These are phyloP conservation scores for Leptodactylus fuscus DNA, from an alignment of 2,113 vertebrate genomes.

Conservation along the genomic window DNA sequence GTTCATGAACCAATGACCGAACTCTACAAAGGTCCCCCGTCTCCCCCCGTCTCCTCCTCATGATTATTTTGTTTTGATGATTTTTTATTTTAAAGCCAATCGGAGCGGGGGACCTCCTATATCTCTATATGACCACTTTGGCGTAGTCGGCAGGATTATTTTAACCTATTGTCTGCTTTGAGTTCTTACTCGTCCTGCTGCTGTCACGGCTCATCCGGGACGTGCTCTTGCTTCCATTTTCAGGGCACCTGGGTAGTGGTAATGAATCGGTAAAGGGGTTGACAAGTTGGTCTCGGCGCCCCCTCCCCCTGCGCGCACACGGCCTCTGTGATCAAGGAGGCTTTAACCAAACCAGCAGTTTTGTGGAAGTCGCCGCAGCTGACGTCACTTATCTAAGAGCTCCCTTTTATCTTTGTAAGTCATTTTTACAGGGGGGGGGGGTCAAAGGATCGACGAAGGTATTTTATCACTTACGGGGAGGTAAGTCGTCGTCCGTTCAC, in stretches of 20 bases:
- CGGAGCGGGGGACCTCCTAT: conserved; percentile 59
- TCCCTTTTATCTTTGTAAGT: not conserved
- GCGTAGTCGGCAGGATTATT: not conserved
- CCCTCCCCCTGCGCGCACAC: not conserved
- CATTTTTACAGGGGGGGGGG: not conserved
- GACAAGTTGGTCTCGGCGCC: not conserved
- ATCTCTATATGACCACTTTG: not conserved
- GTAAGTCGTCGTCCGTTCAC: not conserved
- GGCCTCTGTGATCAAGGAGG: not conserved
- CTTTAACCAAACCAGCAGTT: not conserved
- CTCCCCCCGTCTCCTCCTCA: not conserved
- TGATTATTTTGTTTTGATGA: conserved; percentile 1
- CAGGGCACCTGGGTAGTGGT: not conserved
- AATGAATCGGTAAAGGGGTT: not conserved
- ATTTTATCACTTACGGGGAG: not conserved
- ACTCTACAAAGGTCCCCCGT: not conserved
- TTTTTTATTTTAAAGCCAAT: conserved; percentile 59
- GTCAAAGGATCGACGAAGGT: not conserved
- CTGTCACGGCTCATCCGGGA: not conserved
- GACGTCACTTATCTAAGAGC: not conserved
- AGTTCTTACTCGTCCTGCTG: not conserved
- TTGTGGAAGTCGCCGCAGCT: not conserved
- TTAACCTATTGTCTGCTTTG: not conserved
- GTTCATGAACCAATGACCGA: conserved; percentile 65
- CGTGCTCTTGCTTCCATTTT: not conserved